These are phyloP conservation scores for Nesogale talazaci DNA, from an alignment of 2,113 vertebrate genomes.

Conservation along the genomic window DNA sequence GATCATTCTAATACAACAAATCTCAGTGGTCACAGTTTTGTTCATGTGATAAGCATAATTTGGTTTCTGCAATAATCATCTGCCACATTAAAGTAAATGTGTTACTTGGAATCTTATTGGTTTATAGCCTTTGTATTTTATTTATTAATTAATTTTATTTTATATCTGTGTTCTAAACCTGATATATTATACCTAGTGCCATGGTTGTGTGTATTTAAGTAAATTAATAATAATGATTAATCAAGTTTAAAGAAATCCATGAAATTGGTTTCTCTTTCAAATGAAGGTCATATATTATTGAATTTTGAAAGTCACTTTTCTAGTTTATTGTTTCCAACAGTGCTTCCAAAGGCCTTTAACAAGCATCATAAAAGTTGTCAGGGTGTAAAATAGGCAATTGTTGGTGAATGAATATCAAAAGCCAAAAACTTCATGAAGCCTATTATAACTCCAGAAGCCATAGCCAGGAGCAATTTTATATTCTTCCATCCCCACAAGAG, in stretches of 20 bases:
- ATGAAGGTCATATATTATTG: conserved; percentile 14
- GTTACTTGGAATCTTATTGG: conserved; percentile 23
- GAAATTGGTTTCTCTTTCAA: not conserved
- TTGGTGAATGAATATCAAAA: conserved; percentile 30
- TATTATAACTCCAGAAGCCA: conserved; percentile 42
- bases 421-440: conserved; percentile 61
- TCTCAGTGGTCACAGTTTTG: not conserved
- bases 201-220: conserved; percentile 11
- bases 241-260: conserved; percentile 4
- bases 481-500: not conserved
- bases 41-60: not conserved
- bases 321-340: conserved; percentile 35
- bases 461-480: not conserved
- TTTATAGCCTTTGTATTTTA: conserved; percentile 54
- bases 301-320: conserved; percentile 36
- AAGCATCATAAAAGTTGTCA: conserved; percentile 60
- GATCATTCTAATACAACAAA: not conserved
- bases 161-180: no score
- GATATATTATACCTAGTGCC: not conserved
- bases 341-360: conserved; percentile 53
- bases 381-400: conserved; percentile 64
- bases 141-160: conserved; percentile 26
- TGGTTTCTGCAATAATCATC: not conserved
- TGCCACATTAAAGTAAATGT: conserved; percentile 61
- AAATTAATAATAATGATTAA: conserved; percentile 38